Evolutionary conservation across 2,113 vertebrate species (phyloP).

Genomic region (Chrysochloris asiatica): DNA sequence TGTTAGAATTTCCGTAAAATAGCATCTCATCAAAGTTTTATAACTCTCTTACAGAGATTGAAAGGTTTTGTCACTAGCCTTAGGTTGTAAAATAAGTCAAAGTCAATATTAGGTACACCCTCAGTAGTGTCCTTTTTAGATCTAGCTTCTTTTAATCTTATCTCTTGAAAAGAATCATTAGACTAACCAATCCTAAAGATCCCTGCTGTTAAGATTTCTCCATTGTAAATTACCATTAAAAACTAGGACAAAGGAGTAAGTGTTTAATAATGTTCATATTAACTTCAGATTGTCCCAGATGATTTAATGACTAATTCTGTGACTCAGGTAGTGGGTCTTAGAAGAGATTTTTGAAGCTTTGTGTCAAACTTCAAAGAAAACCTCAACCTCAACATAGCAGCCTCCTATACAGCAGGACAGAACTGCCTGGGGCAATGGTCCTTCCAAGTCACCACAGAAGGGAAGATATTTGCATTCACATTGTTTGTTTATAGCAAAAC

Average conservation of each 20-base stretch:
- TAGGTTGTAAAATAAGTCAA: constrained; percentile 58
- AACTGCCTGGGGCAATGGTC: neutral
- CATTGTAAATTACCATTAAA: constrained; percentile 41
- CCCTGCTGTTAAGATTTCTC: constrained; percentile 23
- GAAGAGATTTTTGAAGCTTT: constrained; percentile 33
- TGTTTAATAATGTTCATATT: constrained; percentile 40
- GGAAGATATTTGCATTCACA: constrained; percentile 18
- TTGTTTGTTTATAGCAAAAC: constrained; percentile 47
- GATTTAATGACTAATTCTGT: constrained; percentile 59
- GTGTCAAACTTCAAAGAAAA: constrained; percentile 56
- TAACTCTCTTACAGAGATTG: constrained; percentile 20
- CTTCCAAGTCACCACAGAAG: neutral
- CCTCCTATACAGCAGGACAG: neutral
- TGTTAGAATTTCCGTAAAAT: constrained; percentile 44
- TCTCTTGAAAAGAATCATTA: constrained; percentile 56
- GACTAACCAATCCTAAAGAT: neutral
- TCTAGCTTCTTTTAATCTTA: constrained; percentile 38
- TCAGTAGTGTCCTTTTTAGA: constrained; percentile 45
- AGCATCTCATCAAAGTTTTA: constrained; percentile 69
- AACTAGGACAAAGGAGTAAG: constrained; percentile 14
- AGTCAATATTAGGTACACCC: constrained; percentile 49
- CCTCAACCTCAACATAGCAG: neutral
- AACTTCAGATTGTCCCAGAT: neutral
- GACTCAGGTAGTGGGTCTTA: neutral
- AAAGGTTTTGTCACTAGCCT: constrained; percentile 64